Conservation (phyloP, 2,113 vertebrate species). For the Lampris megalopsis region DNA sequence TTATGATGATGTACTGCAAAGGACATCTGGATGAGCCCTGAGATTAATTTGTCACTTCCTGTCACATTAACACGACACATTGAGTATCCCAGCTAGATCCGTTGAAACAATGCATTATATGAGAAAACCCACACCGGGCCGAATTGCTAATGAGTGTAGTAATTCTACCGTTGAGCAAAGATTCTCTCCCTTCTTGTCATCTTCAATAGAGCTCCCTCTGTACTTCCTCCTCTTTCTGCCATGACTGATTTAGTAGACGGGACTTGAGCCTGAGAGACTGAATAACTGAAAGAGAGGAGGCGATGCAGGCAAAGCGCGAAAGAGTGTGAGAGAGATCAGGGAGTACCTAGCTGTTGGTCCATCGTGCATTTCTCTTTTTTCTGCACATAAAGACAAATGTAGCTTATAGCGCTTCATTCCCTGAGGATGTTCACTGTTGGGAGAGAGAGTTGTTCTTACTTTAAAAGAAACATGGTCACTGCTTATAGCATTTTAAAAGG, state of each 20-base stretch:
- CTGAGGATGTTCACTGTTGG: neutral
- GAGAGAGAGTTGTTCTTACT: neutral
- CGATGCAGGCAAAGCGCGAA: neutral
- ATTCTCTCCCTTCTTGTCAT: neutral
- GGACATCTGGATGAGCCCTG: constrained; percentile 2
- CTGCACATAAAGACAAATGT: neutral
- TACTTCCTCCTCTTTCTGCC: neutral
- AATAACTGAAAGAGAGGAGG: constrained; percentile 15
- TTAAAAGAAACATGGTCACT: neutral
- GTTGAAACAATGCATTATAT: neutral
- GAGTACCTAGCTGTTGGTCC: neutral
- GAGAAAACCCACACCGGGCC: neutral
- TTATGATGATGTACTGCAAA: constrained; percentile 6
- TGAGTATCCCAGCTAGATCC: neutral
- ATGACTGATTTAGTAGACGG: constrained; percentile 12
- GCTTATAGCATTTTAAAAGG: neutral
- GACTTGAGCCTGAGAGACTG: constrained; percentile 16
- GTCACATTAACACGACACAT: neutral
- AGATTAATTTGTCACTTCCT: constrained; percentile 3
- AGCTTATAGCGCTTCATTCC: neutral
- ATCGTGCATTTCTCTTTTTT: neutral
- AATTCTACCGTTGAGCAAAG: neutral
- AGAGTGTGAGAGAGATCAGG: constrained; percentile 22
- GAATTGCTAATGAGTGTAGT: neutral
- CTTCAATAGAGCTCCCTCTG: neutral